Conservation (phyloP, 2,888 invertebrate species). For the Scelioninae gen. 2 region DNA sequence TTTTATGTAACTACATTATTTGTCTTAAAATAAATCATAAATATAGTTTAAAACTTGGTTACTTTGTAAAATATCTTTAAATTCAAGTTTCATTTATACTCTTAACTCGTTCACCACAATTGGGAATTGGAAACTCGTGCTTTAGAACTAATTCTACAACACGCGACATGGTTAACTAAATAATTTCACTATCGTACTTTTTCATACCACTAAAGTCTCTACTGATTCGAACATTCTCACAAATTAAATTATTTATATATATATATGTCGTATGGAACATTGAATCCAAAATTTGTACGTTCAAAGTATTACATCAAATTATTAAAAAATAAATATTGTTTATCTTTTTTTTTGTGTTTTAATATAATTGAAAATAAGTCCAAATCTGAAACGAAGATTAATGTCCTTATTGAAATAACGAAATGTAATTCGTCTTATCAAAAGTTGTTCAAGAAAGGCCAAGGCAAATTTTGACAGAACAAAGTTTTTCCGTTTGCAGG, state of each 20-base stretch:
- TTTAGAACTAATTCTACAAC: constrained; percentile 10
- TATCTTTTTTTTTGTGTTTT: no score
- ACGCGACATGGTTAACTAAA: constrained; percentile 16
- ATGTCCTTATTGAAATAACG: constrained; percentile 18
- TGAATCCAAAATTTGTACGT: no score
- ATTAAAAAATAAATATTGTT: no score
- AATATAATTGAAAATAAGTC: background rate
- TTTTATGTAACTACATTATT: background rate
- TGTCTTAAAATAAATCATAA: background rate
- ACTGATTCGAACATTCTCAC: background rate
- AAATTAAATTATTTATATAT: background rate
- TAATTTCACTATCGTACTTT: background rate
- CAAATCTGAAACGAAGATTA: constrained; percentile 15
- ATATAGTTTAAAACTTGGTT: constrained; percentile 1
- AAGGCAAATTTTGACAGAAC: constrained; percentile 44
- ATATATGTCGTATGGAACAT: no score
- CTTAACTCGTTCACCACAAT: background rate
- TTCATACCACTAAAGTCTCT: background rate
- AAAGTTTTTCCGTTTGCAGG: constrained; percentile 38
- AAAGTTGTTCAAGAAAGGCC: constrained; percentile 33
- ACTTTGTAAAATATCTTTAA: constrained; percentile 1
- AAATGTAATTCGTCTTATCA: constrained; percentile 33
- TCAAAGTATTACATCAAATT: no score
- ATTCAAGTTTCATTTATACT: constrained; percentile 3
- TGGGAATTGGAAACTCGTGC: constrained; percentile 12